Percentiles rank a stretch among this genome's conserved stretches.
These are phyloP conservation scores for Drosophila rufa DNA, from an alignment of 1,140 invertebrate genomes.

Conservation along the genomic window DNA sequence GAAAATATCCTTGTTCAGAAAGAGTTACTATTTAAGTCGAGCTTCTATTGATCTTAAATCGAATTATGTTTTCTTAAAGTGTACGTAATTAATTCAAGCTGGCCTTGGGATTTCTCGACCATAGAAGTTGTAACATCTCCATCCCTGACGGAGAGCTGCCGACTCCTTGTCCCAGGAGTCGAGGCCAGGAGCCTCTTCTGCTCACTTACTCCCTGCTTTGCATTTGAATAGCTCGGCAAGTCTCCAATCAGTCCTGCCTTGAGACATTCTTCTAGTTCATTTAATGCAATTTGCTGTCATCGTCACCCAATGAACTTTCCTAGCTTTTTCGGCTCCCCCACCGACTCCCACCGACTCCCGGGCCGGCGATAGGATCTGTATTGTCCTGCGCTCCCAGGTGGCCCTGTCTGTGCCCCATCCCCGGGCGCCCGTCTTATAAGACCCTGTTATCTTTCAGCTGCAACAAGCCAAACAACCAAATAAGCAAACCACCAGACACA, in stretches of 20 bases:
- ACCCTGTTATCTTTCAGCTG: conserved; percentile 45
- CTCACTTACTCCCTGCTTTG: conserved; percentile 22
- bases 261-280: conserved; percentile 52
- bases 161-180: conserved; percentile 8
- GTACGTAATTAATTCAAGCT: not conserved
- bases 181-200: not conserved
- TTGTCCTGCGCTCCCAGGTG: conserved; percentile 38
- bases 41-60: too few relatives aligned
- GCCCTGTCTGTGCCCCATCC: not conserved
- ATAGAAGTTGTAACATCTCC: not conserved
- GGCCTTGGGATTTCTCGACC: not conserved
- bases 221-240: conserved; percentile 28
- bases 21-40: too few relatives aligned
- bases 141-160: not conserved
- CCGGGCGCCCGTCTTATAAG: conserved; percentile 1
- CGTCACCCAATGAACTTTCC: conserved; percentile 42
- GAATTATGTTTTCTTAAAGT: too few relatives aligned
- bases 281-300: conserved; percentile 60
- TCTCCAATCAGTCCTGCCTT: conserved; percentile 50
- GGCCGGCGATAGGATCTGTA: conserved; percentile 16
- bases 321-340: not conserved
- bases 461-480: conserved; percentile 46
- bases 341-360: not conserved
- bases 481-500: conserved; percentile 30
- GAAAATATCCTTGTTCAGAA: not conserved